Conservation (phyloP, 2,113 vertebrate genomes). For the Nannobrachium achirus region DNA sequence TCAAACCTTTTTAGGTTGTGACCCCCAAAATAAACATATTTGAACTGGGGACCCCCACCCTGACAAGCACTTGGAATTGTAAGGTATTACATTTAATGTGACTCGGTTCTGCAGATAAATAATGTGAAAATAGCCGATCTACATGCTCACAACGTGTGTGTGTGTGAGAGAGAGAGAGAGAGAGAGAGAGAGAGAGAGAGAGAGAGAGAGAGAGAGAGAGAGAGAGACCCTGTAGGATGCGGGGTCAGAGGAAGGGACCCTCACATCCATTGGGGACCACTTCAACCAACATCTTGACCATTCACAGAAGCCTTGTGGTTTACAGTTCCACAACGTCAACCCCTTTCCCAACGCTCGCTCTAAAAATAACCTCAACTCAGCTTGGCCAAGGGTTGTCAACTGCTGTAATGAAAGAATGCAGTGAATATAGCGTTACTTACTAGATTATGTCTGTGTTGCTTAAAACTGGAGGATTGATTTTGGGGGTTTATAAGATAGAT, state of each 20-base stretch:
- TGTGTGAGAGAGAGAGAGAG: not conserved
- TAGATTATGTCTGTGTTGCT: not conserved
- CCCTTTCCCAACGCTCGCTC: conserved; percentile 35
- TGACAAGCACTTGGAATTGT: too few relatives aligned
- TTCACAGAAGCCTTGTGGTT: conserved; percentile 50
- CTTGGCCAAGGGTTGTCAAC: not conserved
- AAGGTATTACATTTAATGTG: too few relatives aligned
- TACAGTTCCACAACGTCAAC: conserved; percentile 21
- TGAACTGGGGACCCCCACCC: too few relatives aligned
- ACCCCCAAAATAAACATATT: too few relatives aligned
- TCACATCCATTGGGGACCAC: conserved; percentile 25
- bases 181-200: not conserved
- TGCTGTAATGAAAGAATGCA: conserved; percentile 15
- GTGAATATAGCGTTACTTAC: not conserved
- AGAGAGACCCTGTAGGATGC: conserved; percentile 8
- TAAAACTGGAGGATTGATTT: not conserved
- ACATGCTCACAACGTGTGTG: too few relatives aligned
- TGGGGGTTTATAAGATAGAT: too few relatives aligned
- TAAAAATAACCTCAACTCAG: conserved; percentile 48
- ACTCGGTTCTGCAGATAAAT: too few relatives aligned
- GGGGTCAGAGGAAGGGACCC: conserved; percentile 3
- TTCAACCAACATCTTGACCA: conserved; percentile 35
- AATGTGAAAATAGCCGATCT: too few relatives aligned
- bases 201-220: not conserved
- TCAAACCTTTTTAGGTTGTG: too few relatives aligned